Percentiles rank a stretch among this genome's conserved stretches.
phyloP scores from a whole-genome alignment of 2,888 invertebrate species.

The Trichopria drosophilae region DNA sequence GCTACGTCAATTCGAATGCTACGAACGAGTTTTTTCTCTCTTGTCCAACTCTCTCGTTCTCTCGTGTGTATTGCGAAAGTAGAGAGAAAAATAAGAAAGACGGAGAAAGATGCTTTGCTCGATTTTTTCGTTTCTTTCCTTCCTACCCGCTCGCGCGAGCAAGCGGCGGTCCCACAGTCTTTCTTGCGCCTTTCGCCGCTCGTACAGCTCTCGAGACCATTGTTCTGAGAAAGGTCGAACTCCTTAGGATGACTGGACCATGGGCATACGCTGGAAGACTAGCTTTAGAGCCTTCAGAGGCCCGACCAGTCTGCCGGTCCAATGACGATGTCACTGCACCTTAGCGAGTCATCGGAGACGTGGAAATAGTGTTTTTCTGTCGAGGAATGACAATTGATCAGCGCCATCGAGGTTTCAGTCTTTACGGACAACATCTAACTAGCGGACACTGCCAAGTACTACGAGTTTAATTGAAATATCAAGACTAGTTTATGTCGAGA shows the following conservation, averaged over 20 bases:
- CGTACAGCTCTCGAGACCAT: conserved; percentile 26
- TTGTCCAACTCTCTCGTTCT: conserved; percentile 28
- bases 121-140: conserved; percentile 39
- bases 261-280: neutral
- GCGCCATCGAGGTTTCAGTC: too few species aligned
- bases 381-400: too few species aligned
- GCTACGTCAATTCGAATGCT: conserved; percentile 24
- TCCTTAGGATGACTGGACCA: conserved; percentile 3
- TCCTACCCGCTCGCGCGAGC: conserved; percentile 24
- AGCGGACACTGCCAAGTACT: too few species aligned
- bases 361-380: too few species aligned
- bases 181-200: conserved; percentile 23
- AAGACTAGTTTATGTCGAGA: too few species aligned
- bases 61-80: conserved; percentile 28
- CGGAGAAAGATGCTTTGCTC: conserved; percentile 30
- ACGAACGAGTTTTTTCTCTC: conserved; percentile 37
- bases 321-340: too few species aligned
- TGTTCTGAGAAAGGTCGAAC: conserved; percentile 38
- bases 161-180: conserved; percentile 17
- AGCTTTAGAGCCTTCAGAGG: too few species aligned
- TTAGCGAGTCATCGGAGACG: too few species aligned
- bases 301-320: too few species aligned
- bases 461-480: too few species aligned
- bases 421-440: too few species aligned
- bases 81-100: too few species aligned